A percentile compares a stretch with the other conserved stretches of the same genome.
phyloP scores from a whole-genome alignment of 2,888 invertebrate species.

The Xylota segnis region DNA sequence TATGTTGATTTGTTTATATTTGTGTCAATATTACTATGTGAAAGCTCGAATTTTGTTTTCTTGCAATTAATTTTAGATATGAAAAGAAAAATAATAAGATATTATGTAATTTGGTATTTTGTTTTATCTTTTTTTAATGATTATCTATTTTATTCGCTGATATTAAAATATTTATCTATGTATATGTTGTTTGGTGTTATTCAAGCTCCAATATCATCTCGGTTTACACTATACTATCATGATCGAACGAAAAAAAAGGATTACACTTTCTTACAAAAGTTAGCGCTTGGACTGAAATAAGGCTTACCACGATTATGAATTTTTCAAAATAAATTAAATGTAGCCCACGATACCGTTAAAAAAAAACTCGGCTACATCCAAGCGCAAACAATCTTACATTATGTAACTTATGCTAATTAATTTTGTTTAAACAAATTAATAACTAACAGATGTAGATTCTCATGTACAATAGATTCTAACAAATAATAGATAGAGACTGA shows the following conservation, averaged over 20 bases:
- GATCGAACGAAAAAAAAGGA: constrained; percentile 52
- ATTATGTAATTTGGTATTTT: constrained; percentile 59
- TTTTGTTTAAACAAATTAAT: constrained; percentile 32
- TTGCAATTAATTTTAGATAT: constrained; percentile 67
- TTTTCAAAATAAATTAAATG: neutral
- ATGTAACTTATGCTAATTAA: constrained; percentile 36
- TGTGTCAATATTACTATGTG: constrained; percentile 74
- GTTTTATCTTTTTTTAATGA: constrained; percentile 66
- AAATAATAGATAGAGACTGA: constrained; percentile 26
- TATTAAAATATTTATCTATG: constrained; percentile 67
- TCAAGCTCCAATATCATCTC: constrained; percentile 75
- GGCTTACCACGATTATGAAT: constrained; percentile 14
- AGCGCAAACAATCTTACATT: constrained; percentile 46
- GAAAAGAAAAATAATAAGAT: constrained; percentile 62
- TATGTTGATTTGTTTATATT: constrained; percentile 63
- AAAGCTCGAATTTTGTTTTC: constrained; percentile 72
- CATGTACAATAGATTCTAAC: constrained; percentile 39
- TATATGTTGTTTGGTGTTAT: constrained; percentile 75
- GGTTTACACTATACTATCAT: constrained; percentile 75
- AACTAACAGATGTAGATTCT: constrained; percentile 42
- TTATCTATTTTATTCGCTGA: constrained; percentile 72
- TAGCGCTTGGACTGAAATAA: constrained; percentile 41
- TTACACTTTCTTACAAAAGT: constrained; percentile 8
- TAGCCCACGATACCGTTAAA: neutral
- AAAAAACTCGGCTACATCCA: constrained; percentile 8